phyloP scores from a whole-genome alignment of 2,113 vertebrate species.

The Dolichallabes microphthalmus region DNA sequence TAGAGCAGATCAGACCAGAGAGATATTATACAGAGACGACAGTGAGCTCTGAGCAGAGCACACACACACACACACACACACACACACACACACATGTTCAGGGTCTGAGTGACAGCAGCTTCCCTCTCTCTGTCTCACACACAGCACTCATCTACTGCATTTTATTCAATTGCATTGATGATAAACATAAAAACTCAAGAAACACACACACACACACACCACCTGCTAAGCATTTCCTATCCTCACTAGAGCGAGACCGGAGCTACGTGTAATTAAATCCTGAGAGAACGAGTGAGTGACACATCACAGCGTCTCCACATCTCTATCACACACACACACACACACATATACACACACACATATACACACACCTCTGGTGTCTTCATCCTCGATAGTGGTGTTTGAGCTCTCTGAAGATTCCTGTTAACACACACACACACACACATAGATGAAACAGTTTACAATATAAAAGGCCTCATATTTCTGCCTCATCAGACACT shows the following conservation, averaged over 20 bases:
- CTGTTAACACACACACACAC: conserved; percentile 74
- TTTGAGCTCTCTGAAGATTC: conserved; percentile 98
- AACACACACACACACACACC: background rate
- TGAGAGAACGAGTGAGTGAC: background rate
- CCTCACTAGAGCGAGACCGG: background rate
- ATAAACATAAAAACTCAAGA: background rate
- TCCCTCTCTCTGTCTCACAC: background rate
- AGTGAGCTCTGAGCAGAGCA: too few species aligned
- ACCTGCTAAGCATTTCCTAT: background rate
- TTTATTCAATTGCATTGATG: too few species aligned
- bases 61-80: too few species aligned
- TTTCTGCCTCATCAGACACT: background rate
- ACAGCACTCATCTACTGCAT: background rate
- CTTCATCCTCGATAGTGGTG: conserved; percentile 97
- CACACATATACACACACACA: conserved; percentile 64
- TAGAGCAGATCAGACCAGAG: too few species aligned
- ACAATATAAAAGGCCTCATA: background rate
- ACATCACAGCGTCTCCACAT: background rate
- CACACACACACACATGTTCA: too few species aligned
- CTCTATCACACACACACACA: background rate
- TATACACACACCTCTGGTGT: conserved; percentile 82
- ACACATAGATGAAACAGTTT: conserved; percentile 12
- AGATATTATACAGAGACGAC: too few species aligned
- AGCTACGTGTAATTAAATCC: background rate
- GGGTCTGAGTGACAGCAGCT: too few species aligned